Percentiles rank a stretch among this genome's conserved stretches.
Conservation (phyloP, 2,888 invertebrate genomes). For the Lithophane semibrunnea region DNA sequence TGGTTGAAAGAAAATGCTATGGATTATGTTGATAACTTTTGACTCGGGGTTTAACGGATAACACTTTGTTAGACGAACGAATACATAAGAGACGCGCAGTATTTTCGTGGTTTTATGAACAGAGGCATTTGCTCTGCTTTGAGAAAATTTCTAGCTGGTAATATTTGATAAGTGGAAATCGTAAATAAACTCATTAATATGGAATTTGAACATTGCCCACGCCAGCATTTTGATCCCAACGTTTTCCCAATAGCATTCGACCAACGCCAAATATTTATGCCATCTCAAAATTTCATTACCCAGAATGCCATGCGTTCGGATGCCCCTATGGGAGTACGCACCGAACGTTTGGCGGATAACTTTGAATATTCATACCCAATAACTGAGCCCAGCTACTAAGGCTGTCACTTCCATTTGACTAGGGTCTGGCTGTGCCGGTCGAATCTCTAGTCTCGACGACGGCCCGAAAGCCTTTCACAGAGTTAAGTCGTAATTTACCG, state of each 20-base stretch:
- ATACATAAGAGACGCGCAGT: not conserved
- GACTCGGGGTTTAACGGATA: not conserved
- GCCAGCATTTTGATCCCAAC: not conserved
- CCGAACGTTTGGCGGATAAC: slow-evolving; percentile 66
- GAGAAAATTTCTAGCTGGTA: not conserved
- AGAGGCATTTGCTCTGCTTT: not conserved
- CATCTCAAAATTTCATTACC: slow-evolving; percentile 55
- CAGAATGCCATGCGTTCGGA: slow-evolving; percentile 44
- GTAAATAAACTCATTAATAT: not conserved
- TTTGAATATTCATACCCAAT: slow-evolving; percentile 72
- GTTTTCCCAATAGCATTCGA: slow-evolving; percentile 15
- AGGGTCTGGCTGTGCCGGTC: slow-evolving; percentile 23
- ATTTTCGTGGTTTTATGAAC: not conserved
- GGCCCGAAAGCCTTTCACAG: slow-evolving; percentile 26
- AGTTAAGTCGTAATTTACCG: slow-evolving; percentile 52
- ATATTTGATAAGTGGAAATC: not conserved
- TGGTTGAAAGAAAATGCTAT: slow-evolving; percentile 5
- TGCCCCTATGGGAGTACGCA: slow-evolving; percentile 51
- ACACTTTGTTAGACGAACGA: not conserved
- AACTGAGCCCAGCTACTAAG: slow-evolving; percentile 54
- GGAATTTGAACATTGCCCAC: not conserved
- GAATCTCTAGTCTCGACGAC: slow-evolving; percentile 32
- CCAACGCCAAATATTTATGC: slow-evolving; percentile 45
- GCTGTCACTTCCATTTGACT: slow-evolving; percentile 40
- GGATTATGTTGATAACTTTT: slow-evolving; percentile 13